Conservation (phyloP, 2,888 invertebrate species). For the Acrobasis repandana region DNA sequence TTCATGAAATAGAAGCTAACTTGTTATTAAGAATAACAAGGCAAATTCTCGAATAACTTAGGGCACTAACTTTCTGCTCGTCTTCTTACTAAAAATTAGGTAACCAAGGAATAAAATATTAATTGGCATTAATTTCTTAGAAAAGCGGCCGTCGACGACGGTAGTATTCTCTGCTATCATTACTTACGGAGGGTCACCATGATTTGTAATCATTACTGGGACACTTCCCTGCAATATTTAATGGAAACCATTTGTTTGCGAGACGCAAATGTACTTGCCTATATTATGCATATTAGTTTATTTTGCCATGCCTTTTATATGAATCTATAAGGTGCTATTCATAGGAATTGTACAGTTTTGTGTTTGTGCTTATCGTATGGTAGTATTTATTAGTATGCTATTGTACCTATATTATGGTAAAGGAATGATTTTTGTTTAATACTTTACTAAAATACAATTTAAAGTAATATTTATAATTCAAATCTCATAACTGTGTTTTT, state of each 20-base stretch:
- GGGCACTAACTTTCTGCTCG: too few species aligned
- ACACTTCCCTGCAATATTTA: constrained; percentile 24
- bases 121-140: constrained; percentile 69
- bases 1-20: too few species aligned
- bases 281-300: constrained; percentile 18
- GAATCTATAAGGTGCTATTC: constrained; percentile 11
- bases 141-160: constrained; percentile 60
- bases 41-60: too few species aligned
- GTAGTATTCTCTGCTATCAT: constrained; percentile 60
- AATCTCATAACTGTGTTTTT: neutral
- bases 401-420: neutral
- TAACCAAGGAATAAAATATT: constrained; percentile 42
- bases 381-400: neutral
- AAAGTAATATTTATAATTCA: too few species aligned
- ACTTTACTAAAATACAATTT: neutral
- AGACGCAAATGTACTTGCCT: constrained; percentile 17
- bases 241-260: constrained; percentile 16
- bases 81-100: too few species aligned
- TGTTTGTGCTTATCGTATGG: neutral
- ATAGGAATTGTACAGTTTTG: neutral
- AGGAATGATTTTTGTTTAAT: neutral
- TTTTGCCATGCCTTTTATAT: constrained; percentile 18
- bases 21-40: too few species aligned
- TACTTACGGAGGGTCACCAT: constrained; percentile 45
- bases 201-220: constrained; percentile 34